Base-by-base conservation (phyloP, 1,140 invertebrate species). In the Monochamus saltuarius region DNA sequence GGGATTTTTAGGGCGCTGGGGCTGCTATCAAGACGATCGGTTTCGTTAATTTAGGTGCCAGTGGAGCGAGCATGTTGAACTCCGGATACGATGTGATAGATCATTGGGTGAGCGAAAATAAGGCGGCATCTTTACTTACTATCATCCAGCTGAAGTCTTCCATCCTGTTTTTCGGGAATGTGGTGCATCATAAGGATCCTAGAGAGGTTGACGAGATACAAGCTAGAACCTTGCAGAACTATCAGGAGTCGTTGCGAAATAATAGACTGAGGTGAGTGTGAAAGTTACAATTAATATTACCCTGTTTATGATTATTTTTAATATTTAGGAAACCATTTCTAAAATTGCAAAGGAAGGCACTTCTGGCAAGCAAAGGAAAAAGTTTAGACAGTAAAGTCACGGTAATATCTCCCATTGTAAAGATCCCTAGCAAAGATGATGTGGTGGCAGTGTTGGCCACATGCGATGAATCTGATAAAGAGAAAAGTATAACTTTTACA, bases 101-200 rank as follows among this genome's bases (percentile, higher is more conserved):
- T 34, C 50, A 69, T 29, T 72, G 64, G 68, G 16, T 52, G 3
- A 58, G 52, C 34, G 67, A 71, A 52, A 59, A 71, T 10, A 34
- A 66, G 53, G 47, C 42, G 10, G 67, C 68, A 8, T 69, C 68
- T 11, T 7, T 64, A 4, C 55, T 76, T 11, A 67, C 70, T 1
- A 61, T 77, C n/a, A 46, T 78, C n/a, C 77, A 79, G 61, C 56
- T 79, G 10, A 65, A 67, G 17, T 69, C 78, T 2, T 77, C 77
- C 9, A 42, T 77, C 16, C 59, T 78, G 6, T 78, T 79, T 65
- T 76, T 79, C 50, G 72, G 69, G 11, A 71, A 78, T 61, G 69
- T 75, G 6, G 65, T 77, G 2, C 71, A 77, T 22, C 74, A 70
- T 60, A 65, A 70, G 4, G 75, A 72, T 22, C 51, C 61, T 39